Base-by-base conservation (phyloP, 2,888 invertebrate genomes). In the Aleiodes testaceus region DNA sequence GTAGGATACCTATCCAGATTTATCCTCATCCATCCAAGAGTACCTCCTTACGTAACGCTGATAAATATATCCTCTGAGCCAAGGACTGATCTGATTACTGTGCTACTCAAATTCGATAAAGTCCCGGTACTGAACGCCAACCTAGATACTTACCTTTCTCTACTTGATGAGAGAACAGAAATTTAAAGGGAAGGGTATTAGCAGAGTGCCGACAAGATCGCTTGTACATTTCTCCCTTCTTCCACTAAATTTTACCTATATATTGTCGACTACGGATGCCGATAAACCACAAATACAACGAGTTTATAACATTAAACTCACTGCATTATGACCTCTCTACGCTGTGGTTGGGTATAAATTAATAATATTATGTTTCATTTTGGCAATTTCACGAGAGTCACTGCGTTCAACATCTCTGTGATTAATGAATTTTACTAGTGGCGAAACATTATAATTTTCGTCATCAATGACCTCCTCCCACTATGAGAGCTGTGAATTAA, bases 201-300 rank as follows among this genome's bases (percentile, higher is more conserved):
- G 36, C 36, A 59, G 14, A 5, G 42, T 16, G n/a, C 22, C 5
- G 22, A 2, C 22, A 45, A 20, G 2, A 20, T 45, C 22, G 6
- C 7, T 12, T 30, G 22, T 55, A 11, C 9, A 14, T 14, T 30
- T n/a, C 26, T 30, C 26, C 7, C 26, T 26, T 14, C 1, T 26
- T 42, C 55, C 50, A 47, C 49, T 49, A 63, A 70, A 72, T 70
- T 70, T 64, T 66, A 14, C 63, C 66, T 47, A 66, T 72, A 65
- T 68, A 73, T 72, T 65, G 65, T 65, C 80, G 84, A 83, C 83
- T 84, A 84, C 77, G 79, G 22, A 45, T 78, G 72, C 76, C 80
- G 80, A 83, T 81, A 78, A 79, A 77, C 81, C 79, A 79, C 80
- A 81, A 82, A 82, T 79, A 80, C 80, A 78, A 75, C 76, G 79